A percentile compares a stretch with the other conserved stretches of the same genome.
These are phyloP conservation scores for Sarcophaga variegata DNA, from an alignment of 2,888 invertebrate species.

Conservation along the genomic window DNA sequence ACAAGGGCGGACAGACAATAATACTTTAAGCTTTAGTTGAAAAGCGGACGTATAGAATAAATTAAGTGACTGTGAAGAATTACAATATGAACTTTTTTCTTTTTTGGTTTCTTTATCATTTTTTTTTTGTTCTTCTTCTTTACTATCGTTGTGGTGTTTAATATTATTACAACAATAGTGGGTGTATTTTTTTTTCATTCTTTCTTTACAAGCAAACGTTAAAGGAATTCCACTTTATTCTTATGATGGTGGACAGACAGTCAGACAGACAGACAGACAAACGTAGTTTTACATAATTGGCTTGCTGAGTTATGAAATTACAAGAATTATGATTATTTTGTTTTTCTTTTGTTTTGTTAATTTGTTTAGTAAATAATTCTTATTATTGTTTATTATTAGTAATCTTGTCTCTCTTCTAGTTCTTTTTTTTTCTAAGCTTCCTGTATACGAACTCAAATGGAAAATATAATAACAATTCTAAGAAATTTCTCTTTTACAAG, in stretches of 20 bases:
- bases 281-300: not conserved
- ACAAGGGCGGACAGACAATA: not conserved
- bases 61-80: slow-evolving; percentile 67
- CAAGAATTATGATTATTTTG: slow-evolving; percentile 52
- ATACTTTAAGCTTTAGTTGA: slow-evolving; percentile 59
- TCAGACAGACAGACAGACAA: not conserved
- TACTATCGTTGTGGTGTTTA: not conserved
- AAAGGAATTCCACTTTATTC: slow-evolving; percentile 57
- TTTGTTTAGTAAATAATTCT: slow-evolving; percentile 47
- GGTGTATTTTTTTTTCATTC: slow-evolving; percentile 48
- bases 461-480: slow-evolving; percentile 34
- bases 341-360: slow-evolving; percentile 13
- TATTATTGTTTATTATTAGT: slow-evolving; percentile 63
- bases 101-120: slow-evolving; percentile 36
- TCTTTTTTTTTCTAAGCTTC: slow-evolving; percentile 55
- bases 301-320: slow-evolving; percentile 48
- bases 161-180: slow-evolving; percentile 56
- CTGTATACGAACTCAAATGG: slow-evolving; percentile 51
- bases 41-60: slow-evolving; percentile 68
- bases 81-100: slow-evolving; percentile 58
- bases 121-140: slow-evolving; percentile 13
- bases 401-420: slow-evolving; percentile 55
- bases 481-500: slow-evolving; percentile 16
- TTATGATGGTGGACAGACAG: not conserved
- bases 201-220: slow-evolving; percentile 43